Percentiles rank a stretch among this genome's conserved stretches.
phyloP scores from a whole-genome alignment of 2,888 invertebrate genomes.

The Lysandra bellargus region DNA sequence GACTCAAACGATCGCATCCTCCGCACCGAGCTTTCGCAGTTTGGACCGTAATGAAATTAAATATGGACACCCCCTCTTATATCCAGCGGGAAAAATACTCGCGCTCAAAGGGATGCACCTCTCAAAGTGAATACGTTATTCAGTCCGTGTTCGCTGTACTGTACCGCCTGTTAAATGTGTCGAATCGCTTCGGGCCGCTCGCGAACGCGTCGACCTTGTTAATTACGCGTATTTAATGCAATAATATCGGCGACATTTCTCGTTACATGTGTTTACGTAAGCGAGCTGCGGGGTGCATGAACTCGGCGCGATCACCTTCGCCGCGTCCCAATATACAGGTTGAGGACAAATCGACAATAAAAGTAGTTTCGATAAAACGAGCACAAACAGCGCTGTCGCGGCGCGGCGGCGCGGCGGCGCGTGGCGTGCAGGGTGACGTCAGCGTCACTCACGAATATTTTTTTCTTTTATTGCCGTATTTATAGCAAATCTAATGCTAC shows the following conservation, averaged over 20 bases:
- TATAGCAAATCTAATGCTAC: neutral
- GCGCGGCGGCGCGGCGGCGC: neutral
- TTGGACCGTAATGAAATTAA: conserved; percentile 15
- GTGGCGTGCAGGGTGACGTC: conserved; percentile 35
- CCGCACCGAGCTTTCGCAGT: conserved; percentile 16
- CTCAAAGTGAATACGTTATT: neutral
- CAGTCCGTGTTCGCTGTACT: neutral
- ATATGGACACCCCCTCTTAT: conserved; percentile 14
- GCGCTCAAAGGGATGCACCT: conserved; percentile 22
- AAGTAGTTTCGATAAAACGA: conserved; percentile 64
- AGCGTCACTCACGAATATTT: conserved; percentile 42
- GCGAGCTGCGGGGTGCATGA: conserved; percentile 68
- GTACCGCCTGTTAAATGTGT: neutral
- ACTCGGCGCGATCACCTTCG: conserved; percentile 70
- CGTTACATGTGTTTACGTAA: conserved; percentile 72
- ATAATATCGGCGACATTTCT: conserved; percentile 51
- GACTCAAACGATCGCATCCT: conserved; percentile 45
- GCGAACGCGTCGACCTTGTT: conserved; percentile 38
- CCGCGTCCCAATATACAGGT: conserved; percentile 70
- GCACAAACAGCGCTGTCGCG: conserved; percentile 60
- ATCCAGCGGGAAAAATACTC: neutral
- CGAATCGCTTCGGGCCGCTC: neutral
- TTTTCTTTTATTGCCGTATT: neutral
- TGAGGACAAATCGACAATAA: conserved; percentile 72
- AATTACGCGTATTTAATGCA: conserved; percentile 36